Percentiles rank a stretch among this genome's conserved stretches.
Conservation (phyloP, 2,888 invertebrate species). For the Polietes domitor region DNA sequence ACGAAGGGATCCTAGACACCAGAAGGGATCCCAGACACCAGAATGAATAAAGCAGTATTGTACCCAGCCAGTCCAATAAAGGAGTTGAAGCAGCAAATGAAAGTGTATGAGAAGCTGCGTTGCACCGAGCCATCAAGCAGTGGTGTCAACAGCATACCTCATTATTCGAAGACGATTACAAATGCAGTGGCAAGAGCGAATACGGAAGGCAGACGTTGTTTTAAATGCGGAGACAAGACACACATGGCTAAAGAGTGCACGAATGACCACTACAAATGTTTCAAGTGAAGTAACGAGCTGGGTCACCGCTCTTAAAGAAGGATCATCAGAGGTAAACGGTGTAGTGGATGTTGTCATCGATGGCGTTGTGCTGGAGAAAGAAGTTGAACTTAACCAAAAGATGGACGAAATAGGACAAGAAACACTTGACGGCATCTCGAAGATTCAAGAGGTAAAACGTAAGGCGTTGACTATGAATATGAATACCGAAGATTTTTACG, state of each 20-base stretch:
- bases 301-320: no score
- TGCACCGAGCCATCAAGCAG: no score
- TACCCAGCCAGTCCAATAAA: constrained; percentile 38
- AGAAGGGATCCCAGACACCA: constrained; percentile 33
- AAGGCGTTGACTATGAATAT: no score
- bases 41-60: constrained; percentile 35
- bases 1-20: constrained; percentile 43
- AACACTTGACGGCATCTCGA: no score
- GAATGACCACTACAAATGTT: not conserved
- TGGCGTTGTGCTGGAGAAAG: not conserved
- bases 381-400: not conserved
- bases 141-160: no score
- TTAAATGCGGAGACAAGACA: not conserved
- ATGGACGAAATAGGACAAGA: not conserved
- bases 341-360: no score
- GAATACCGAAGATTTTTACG: no score
- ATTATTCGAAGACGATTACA: no score
- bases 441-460: no score
- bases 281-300: no score
- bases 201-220: no score
- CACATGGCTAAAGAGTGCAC: not conserved
- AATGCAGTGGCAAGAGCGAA: no score
- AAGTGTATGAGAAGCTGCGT: constrained; percentile 37
- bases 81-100: constrained; percentile 29
- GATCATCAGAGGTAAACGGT: not conserved